Conservation (phyloP, 35 echinoderm and acorn worm genomes). For the Hemicentrotus pulcherrimus region DNA sequence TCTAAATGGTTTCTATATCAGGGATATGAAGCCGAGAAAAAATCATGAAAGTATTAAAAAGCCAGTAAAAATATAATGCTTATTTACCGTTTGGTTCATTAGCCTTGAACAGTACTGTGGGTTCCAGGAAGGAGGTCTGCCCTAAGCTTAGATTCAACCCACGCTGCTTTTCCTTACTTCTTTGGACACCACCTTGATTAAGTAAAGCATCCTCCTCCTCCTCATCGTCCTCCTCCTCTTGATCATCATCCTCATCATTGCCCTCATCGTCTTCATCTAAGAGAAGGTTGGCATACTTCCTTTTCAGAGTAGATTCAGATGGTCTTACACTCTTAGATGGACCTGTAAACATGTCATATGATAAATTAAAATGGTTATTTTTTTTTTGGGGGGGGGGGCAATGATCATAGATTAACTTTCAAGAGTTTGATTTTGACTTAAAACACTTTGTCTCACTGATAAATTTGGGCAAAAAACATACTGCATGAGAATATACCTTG, state of each 20-base stretch:
- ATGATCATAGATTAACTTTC: too few relatives aligned
- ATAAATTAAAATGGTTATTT: not conserved
- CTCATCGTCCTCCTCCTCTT: not conserved
- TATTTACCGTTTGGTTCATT: not conserved
- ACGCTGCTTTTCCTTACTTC: not conserved
- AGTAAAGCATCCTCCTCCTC: too few relatives aligned
- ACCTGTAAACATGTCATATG: not conserved
- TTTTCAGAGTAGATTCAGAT: conserved; percentile 3
- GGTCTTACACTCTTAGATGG: not conserved
- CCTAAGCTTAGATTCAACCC: not conserved
- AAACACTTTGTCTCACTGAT: too few relatives aligned
- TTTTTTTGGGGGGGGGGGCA: not conserved
- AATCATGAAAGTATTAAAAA: not conserved
- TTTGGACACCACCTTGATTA: not conserved
- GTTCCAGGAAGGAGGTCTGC: not conserved
- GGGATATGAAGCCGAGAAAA: too few relatives aligned
- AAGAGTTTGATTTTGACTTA: too few relatives aligned
- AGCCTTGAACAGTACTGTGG: not conserved
- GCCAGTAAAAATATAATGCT: not conserved
- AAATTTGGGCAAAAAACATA: too few relatives aligned
- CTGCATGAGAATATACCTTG: too few relatives aligned
- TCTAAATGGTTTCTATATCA: too few relatives aligned
- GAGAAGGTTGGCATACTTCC: not conserved
- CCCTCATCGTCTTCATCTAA: not conserved
- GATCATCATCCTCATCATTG: not conserved